Conservation (phyloP, 2,113 vertebrate genomes). For the Barnardius zonarius region DNA sequence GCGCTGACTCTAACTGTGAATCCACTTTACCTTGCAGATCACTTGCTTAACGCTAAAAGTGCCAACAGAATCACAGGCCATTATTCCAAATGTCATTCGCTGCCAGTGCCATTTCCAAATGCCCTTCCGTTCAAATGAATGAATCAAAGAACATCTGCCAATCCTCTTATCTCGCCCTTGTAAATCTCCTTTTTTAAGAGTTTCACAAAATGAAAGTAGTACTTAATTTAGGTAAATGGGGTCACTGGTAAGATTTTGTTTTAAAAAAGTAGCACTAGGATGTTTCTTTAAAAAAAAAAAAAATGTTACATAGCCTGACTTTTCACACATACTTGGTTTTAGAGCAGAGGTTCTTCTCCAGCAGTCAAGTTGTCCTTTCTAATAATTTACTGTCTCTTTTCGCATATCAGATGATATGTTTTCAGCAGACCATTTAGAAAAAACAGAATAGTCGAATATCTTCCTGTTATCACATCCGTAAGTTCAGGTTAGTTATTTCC, state of each 20-base stretch:
- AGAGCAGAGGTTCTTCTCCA: background rate
- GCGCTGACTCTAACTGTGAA: conserved; percentile 85
- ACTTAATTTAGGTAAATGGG: conserved; percentile 55
- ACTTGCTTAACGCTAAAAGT: conserved; percentile 87
- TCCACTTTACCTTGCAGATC: conserved; percentile 87
- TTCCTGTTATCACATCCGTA: background rate
- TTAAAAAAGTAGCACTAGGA: background rate
- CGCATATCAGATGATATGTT: background rate
- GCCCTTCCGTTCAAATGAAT: conserved; percentile 77
- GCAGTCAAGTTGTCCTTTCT: background rate
- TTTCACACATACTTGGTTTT: background rate
- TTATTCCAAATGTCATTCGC: conserved; percentile 89
- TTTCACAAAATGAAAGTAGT: conserved; percentile 57
- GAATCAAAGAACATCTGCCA: conserved; percentile 79
- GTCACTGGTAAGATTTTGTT: conserved; percentile 13
- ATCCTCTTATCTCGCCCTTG: conserved; percentile 60
- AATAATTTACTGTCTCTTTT: background rate
- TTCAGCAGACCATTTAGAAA: background rate
- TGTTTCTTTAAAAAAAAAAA: background rate
- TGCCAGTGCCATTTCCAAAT: conserved; percentile 72
- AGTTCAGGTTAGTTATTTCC: background rate
- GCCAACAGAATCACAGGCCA: conserved; percentile 83
- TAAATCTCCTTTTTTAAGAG: conserved; percentile 57
- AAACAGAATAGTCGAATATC: background rate
- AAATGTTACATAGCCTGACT: background rate